Evolutionary conservation across 2,888 invertebrate species (phyloP), one percentile per base, ranked within the genome.

Genomic region (Cataglyphis rosenhaueri): DNA sequence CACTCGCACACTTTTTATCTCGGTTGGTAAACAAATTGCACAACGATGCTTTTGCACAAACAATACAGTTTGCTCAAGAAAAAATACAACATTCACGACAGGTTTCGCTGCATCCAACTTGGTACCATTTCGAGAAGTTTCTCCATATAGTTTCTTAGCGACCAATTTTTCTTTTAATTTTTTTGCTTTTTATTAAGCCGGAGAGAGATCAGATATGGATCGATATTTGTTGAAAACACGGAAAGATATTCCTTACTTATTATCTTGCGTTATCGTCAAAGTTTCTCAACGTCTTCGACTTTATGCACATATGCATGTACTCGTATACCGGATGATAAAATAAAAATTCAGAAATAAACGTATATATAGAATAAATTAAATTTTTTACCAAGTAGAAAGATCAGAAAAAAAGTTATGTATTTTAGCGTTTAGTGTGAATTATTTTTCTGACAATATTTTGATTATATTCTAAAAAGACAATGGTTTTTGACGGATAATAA

Each of bases 201-300:
- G 15, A 41, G 9, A 57, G 44, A 73, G 75, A 38, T 73, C 44
- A 76, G 76, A 21, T 57, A 35, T 21, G 21, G 32, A 6, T 78
- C 41, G 70, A 70, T 78, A 70, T 70, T 70, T 44, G 78, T 78
- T 44, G 70, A 59, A 59, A 78, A 70, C 44, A 41, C 29, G 44
- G 0, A 44, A 32, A 15, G 41, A 41, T 44, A 21, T 57, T 78
- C 44, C 70, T 59, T 59, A 66, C 78, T 70, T 78, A 78, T 78
- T 70, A 59, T 78, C 70, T 59, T 35, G 70, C 59, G 70, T 78
- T 78, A 78, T 70, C 57, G 70, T 78, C 18, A 21, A 70, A 70
- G 57, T 78, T 78, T 44, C 70, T 59, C n/a, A 38, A 41, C 68
- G 18, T 68, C 68, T 78, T 57, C 76, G 29, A 55, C 66, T 66